Evolutionary conservation across 2,888 invertebrate genomes (phyloP).

Genomic region (Apamea sordens): DNA sequence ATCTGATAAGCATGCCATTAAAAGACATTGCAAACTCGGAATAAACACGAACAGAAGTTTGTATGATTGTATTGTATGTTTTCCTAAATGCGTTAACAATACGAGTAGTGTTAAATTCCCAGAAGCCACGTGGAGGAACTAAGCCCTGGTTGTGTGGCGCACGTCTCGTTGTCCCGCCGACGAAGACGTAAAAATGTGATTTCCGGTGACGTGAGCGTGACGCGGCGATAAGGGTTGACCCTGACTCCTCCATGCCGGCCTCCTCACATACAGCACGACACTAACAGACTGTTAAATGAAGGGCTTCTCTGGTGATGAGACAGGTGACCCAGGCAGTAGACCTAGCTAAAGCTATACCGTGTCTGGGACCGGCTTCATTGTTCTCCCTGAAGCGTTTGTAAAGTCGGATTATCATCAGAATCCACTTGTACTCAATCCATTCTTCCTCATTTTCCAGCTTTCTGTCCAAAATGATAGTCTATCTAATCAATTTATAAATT

Average conservation of each 20-base stretch:
- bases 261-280: conserved; percentile 3
- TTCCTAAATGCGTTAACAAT: background rate
- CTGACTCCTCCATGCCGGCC: background rate
- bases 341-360: background rate
- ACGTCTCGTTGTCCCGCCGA: conserved; percentile 44
- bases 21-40: background rate
- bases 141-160: conserved; percentile 15
- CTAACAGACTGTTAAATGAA: conserved; percentile 20
- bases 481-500: background rate
- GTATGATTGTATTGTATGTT: background rate
- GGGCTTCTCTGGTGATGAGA: background rate
- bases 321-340: background rate
- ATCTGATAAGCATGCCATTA: background rate
- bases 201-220: conserved; percentile 67
- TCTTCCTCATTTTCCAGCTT: background rate
- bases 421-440: background rate
- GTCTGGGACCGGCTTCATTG: background rate
- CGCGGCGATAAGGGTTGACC: conserved; percentile 61
- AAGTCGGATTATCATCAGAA: background rate
- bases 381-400: background rate
- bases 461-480: background rate
- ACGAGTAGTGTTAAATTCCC: background rate
- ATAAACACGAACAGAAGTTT: background rate
- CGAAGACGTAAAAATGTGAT: conserved; percentile 64
- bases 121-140: background rate